These are phyloP conservation scores for Geococcyx californianus DNA, from an alignment of 2,113 vertebrate genomes.

Conservation along the genomic window DNA sequence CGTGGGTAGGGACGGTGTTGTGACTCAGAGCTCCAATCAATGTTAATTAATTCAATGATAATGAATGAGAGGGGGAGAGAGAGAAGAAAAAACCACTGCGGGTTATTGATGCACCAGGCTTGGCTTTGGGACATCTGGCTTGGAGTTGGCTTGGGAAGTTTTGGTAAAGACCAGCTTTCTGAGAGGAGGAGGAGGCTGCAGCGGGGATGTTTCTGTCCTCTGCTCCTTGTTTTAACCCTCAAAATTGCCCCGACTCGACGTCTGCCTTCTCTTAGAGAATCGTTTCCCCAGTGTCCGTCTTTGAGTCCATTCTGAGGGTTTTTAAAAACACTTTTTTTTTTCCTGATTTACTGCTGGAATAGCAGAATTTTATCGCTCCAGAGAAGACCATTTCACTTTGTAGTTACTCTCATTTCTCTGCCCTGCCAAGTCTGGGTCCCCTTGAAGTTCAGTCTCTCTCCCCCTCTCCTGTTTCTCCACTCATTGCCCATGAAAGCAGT, in stretches of 20 bases:
- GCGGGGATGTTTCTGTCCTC: not conserved
- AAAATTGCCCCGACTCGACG: accelerated
- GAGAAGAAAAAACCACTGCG: not conserved
- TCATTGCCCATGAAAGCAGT: not conserved
- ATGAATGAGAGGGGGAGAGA: not conserved
- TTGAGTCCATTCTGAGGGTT: not conserved
- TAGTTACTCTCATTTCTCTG: not conserved
- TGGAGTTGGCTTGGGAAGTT: not conserved
- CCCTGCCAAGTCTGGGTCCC: accelerated
- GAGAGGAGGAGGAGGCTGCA: not conserved
- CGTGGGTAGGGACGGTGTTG: not conserved
- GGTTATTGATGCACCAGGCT: conserved; percentile 8
- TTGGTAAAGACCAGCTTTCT: not conserved
- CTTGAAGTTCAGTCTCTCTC: not conserved
- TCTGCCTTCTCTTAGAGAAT: not conserved
- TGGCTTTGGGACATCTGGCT: conserved; percentile 33
- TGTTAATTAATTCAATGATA: conserved; percentile 55
- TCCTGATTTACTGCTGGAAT: not conserved
- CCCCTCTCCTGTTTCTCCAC: not conserved
- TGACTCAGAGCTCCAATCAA: conserved; percentile 63
- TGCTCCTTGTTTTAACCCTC: not conserved
- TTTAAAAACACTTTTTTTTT: accelerated
- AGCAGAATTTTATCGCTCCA: not conserved
- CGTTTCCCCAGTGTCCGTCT: not conserved
- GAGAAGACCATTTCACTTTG: not conserved